Evolutionary conservation across 1,140 invertebrate genomes (phyloP).

Genomic region (Drosophila nigromelanica): DNA sequence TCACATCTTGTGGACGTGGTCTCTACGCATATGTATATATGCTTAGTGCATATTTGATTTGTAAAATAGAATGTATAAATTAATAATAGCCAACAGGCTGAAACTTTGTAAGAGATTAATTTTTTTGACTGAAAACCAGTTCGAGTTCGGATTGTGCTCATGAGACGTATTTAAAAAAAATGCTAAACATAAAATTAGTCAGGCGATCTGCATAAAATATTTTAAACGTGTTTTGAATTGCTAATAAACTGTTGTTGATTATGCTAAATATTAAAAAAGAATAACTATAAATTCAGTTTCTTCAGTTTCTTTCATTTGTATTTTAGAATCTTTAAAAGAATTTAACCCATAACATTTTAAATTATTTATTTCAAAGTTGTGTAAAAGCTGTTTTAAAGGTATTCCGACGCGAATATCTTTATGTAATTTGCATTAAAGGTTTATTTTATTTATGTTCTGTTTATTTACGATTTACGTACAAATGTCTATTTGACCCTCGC

Average conservation of each 20-base stretch:
- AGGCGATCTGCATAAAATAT: slow-evolving; percentile 18
- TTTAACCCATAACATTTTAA: slow-evolving; percentile 8
- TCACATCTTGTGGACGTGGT: slow-evolving; percentile 1
- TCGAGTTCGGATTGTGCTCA: neutral
- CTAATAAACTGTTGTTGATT: neutral
- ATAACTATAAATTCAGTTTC: slow-evolving; percentile 11
- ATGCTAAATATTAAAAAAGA: neutral
- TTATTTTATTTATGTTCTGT: neutral
- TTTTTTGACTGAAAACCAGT: slow-evolving; percentile 27
- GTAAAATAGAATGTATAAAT: slow-evolving; percentile 29
- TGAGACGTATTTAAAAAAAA: slow-evolving; percentile 21
- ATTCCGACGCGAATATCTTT: neutral
- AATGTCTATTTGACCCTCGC: slow-evolving; percentile 6
- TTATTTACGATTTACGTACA: neutral
- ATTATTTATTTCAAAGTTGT: neutral
- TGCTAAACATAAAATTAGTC: slow-evolving; percentile 18
- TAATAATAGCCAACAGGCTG: slow-evolving; percentile 2
- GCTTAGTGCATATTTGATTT: slow-evolving; percentile 22
- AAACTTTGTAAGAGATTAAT: slow-evolving; percentile 37
- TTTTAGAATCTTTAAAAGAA: slow-evolving; percentile 8
- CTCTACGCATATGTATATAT: neutral
- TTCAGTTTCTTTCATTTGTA: slow-evolving; percentile 13
- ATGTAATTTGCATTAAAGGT: neutral
- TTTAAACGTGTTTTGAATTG: slow-evolving; percentile 21
- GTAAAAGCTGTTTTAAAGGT: neutral